These are phyloP conservation scores for Anhinga anhinga DNA, from an alignment of 2,113 vertebrate species.

Conservation along the genomic window DNA sequence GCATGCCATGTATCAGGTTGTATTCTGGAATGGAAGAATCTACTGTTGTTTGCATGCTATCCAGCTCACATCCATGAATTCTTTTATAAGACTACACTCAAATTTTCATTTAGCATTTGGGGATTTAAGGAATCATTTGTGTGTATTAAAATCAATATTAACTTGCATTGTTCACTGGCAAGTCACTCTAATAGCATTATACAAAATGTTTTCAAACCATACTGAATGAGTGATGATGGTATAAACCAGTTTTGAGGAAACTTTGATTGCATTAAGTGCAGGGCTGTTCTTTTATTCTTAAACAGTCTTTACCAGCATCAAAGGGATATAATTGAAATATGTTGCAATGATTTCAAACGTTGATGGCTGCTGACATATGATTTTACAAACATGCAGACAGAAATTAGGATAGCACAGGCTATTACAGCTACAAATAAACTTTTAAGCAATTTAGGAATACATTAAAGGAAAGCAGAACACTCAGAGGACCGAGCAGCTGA, in stretches of 20 bases:
- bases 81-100: not conserved
- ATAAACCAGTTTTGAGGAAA: constrained; percentile 51
- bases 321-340: constrained; percentile 26
- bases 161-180: constrained; percentile 17
- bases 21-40: not conserved
- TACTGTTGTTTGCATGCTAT: not conserved
- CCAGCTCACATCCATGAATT: not conserved
- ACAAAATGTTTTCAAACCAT: not conserved
- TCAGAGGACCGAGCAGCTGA: not conserved
- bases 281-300: constrained; percentile 38
- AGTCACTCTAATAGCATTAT: not conserved
- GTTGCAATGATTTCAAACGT: constrained; percentile 34
- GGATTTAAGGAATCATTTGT: constrained; percentile 1
- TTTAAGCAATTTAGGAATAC: constrained; percentile 21
- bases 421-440: constrained; percentile 49
- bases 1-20: not conserved
- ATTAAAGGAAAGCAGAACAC: constrained; percentile 34
- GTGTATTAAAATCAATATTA: constrained; percentile 28
- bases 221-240: constrained; percentile 38
- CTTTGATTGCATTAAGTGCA: constrained; percentile 44
- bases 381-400: constrained; percentile 44
- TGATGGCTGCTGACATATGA: constrained; percentile 38
- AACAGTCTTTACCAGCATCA: constrained; percentile 30
- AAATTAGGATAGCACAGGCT: constrained; percentile 15
- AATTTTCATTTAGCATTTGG: not conserved